Evolutionary conservation across 2,888 invertebrate species (phyloP).

Genomic region (Temnothorax ravouxi): DNA sequence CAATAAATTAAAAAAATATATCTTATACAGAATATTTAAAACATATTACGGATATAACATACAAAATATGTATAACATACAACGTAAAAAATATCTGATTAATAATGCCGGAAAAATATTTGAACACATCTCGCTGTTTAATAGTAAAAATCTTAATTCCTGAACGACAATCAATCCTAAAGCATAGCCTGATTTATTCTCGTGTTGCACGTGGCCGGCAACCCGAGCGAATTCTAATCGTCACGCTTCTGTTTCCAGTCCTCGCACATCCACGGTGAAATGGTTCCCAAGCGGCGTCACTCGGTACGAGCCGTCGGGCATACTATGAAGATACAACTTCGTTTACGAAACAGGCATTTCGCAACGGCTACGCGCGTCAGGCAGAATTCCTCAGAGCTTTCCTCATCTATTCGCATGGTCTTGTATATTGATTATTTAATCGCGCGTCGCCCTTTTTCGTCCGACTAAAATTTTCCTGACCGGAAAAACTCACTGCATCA

Average conservation of each 20-base stretch:
- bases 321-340: constrained; percentile 45
- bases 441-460: background rate
- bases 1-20: background rate
- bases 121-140: background rate
- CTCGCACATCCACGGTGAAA: constrained; percentile 21
- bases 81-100: background rate
- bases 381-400: constrained; percentile 12
- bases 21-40: background rate
- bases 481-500: background rate
- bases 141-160: background rate
- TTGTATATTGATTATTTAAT: constrained; percentile 31
- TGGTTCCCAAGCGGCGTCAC: constrained; percentile 59
- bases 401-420: background rate
- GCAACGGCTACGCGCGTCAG: constrained; percentile 11
- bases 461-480: background rate
- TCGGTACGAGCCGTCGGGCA: constrained; percentile 32
- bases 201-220: constrained; percentile 38
- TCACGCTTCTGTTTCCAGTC: constrained; percentile 32
- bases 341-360: background rate
- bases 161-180: background rate
- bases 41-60: background rate
- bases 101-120: background rate
- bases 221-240: constrained; percentile 46
- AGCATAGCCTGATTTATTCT: constrained; percentile 39
- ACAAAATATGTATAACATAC: background rate